Evolutionary conservation across 2,797 vertebrate species (phyloP).

Genomic region (Morelia viridis): DNA sequence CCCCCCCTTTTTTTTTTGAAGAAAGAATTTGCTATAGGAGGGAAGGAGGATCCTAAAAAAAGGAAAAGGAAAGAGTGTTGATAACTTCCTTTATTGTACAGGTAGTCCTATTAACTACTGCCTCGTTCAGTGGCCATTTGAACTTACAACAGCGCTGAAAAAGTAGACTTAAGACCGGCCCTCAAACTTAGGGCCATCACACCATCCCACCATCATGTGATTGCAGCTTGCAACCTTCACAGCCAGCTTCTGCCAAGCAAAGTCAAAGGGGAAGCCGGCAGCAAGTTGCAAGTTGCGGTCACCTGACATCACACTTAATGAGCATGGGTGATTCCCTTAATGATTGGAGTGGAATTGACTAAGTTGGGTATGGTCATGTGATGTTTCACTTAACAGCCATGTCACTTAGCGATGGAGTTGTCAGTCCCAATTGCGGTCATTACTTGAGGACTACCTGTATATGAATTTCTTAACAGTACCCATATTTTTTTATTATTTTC

Average conservation of each 20-base stretch:
- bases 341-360: not conserved
- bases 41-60: not conserved
- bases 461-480: not conserved
- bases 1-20: not conserved
- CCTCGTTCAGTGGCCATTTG: not conserved
- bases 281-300: not conserved
- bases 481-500: not conserved
- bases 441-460: not conserved
- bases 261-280: not conserved
- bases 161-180: not conserved
- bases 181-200: too few species aligned
- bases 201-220: not conserved
- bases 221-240: not conserved
- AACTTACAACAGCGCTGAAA: not conserved
- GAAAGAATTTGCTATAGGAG: not conserved
- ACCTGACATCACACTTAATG: not conserved
- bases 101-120: not conserved
- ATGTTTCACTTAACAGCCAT: not conserved
- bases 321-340: not conserved
- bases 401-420: not conserved
- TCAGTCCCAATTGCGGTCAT: not conserved
- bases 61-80: not conserved
- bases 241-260: not conserved
- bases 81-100: not conserved
- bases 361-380: not conserved